Percentiles rank a stretch among this genome's conserved stretches.
These are phyloP conservation scores for Philopedon plagiatum DNA, from an alignment of 2,888 invertebrate genomes.

Conservation along the genomic window DNA sequence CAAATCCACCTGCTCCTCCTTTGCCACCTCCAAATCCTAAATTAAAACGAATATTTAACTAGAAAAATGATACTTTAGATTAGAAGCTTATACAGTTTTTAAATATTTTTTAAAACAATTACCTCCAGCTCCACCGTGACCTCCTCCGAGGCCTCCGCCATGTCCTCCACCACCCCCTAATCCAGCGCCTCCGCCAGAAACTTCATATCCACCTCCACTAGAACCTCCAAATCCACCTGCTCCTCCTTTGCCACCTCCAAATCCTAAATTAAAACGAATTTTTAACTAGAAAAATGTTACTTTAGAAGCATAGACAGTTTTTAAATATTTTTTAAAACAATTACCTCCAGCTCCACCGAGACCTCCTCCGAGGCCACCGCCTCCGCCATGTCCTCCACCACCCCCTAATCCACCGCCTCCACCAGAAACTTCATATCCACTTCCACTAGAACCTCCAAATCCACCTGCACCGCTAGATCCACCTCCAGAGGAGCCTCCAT, in stretches of 20 bases:
- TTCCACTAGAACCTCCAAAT: slow-evolving; percentile 34
- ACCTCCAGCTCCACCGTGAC: not conserved
- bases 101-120: too few relatives aligned
- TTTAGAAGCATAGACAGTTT: too few relatives aligned
- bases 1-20: not conserved
- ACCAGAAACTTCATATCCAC: slow-evolving; percentile 26
- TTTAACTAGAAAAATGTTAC: too few relatives aligned
- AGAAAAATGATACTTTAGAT: too few relatives aligned
- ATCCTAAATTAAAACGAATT: not conserved
- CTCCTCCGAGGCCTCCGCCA: slow-evolving; percentile 5
- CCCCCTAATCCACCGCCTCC: slow-evolving; percentile 1
- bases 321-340: too few relatives aligned
- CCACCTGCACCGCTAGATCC: slow-evolving; percentile 19
- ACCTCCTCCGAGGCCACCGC: not conserved
- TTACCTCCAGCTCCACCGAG: not conserved
- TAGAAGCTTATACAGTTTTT: too few relatives aligned
- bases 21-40: too few relatives aligned
- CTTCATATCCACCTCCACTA: slow-evolving; percentile 8
- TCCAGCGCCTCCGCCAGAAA: not conserved
- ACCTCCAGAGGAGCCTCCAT: not conserved
- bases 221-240: slow-evolving; percentile 4
- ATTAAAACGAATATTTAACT: too few relatives aligned
- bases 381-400: slow-evolving; percentile 20
- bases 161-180: slow-evolving; percentile 6
- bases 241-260: slow-evolving; percentile 15